A percentile compares a stretch with the other conserved stretches of the same genome.
Evolutionary conservation across 2,797 vertebrate species (phyloP).

Genomic region (Trachops cirrhosus): DNA sequence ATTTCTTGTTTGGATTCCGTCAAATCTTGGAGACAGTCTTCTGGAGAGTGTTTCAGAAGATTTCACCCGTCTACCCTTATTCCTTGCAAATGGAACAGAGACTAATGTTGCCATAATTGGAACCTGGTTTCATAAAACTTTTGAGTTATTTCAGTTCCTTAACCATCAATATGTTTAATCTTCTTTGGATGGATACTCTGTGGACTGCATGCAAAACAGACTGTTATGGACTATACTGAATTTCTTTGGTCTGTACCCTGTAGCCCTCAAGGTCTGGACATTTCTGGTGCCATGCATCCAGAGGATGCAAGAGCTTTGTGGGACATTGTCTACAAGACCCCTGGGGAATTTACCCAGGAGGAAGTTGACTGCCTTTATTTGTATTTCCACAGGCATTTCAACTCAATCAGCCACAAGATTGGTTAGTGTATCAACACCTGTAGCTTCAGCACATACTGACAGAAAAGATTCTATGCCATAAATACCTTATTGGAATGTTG

Average conservation of each 20-base stretch:
- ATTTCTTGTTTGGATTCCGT: slow-evolving; percentile 90
- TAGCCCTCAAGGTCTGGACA: slow-evolving; percentile 84
- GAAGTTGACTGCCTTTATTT: slow-evolving; percentile 89
- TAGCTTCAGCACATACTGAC: slow-evolving; percentile 88
- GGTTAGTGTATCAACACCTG: slow-evolving; percentile 88
- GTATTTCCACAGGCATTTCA: slow-evolving; percentile 95
- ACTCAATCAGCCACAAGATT: slow-evolving; percentile 90
- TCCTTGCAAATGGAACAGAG: slow-evolving; percentile 87
- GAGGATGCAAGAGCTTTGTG: slow-evolving; percentile 92
- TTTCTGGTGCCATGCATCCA: slow-evolving; percentile 87
- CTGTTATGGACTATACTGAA: slow-evolving; percentile 80
- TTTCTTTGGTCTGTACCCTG: slow-evolving; percentile 89
- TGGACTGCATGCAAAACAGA: slow-evolving; percentile 90
- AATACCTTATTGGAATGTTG: slow-evolving; percentile 76
- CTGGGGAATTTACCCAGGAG: slow-evolving; percentile 85
- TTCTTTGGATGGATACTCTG: slow-evolving; percentile 92
- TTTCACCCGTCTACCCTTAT: slow-evolving; percentile 91
- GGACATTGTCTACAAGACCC: slow-evolving; percentile 85
- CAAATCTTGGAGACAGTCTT: slow-evolving; percentile 87
- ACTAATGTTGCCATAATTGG: slow-evolving; percentile 85
- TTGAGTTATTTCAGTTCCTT: slow-evolving; percentile 91
- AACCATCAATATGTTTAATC: slow-evolving; percentile 86
- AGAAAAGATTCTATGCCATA: slow-evolving; percentile 76
- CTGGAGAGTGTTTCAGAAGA: slow-evolving; percentile 83
- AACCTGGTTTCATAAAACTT: slow-evolving; percentile 91